phyloP scores from a whole-genome alignment of 2,888 invertebrate species.

The Drosophila niveifrons region DNA sequence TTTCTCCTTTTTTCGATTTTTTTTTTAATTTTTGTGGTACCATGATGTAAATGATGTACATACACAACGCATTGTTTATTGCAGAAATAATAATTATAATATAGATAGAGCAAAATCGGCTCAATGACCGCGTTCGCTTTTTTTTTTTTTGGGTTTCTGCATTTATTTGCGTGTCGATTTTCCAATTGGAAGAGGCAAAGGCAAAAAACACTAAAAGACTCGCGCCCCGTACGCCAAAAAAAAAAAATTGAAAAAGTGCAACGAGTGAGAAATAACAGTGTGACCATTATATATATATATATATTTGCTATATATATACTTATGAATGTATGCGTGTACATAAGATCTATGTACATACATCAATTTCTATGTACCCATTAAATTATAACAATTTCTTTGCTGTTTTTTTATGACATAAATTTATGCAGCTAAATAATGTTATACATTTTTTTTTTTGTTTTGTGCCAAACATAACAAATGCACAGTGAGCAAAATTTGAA shows the following conservation, averaged over 20 bases:
- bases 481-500: conserved; percentile 27
- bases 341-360: conserved; percentile 13
- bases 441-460: conserved; percentile 29
- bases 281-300: conserved; percentile 42
- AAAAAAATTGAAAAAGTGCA: conserved; percentile 46
- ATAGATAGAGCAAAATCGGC: conserved; percentile 37
- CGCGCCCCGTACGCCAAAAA: conserved; percentile 14
- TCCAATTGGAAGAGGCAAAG: conserved; percentile 48
- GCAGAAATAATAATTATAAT: conserved; percentile 24
- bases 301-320: background rate
- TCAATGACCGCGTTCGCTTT: conserved; percentile 45
- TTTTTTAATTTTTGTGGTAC: conserved; percentile 11
- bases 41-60: conserved; percentile 35
- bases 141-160: conserved; percentile 14
- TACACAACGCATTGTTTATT: conserved; percentile 26
- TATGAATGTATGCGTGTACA: background rate
- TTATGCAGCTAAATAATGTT: conserved; percentile 11
- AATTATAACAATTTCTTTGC: conserved; percentile 18
- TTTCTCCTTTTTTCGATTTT: conserved; percentile 16
- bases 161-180: conserved; percentile 55
- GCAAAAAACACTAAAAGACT: conserved; percentile 17
- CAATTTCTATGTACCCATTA: conserved; percentile 6
- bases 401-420: conserved; percentile 48
- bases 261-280: conserved; percentile 60
- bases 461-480: conserved; percentile 33